phyloP scores from a whole-genome alignment of 2,113 vertebrate species.

The Notechis scutatus region DNA sequence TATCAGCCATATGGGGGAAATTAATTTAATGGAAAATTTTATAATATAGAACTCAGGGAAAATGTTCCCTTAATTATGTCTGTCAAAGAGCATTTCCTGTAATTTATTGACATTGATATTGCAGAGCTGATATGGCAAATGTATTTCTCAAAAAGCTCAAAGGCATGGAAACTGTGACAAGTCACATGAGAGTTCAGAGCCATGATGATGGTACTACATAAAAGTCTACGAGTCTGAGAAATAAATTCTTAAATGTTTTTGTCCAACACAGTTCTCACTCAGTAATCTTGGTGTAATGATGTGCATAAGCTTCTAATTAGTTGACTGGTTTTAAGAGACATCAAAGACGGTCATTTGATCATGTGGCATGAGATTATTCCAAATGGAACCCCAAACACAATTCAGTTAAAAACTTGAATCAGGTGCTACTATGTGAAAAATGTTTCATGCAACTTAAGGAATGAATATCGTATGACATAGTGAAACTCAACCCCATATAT shows the following conservation, averaged over 20 bases:
- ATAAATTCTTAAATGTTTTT: not conserved
- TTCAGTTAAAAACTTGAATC: not conserved
- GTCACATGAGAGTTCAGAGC: not conserved
- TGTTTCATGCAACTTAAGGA: not conserved
- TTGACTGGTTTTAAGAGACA: not conserved
- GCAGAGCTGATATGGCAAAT: not conserved
- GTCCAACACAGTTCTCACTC: not conserved
- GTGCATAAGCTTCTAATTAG: not conserved
- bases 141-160: not conserved
- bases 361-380: not conserved
- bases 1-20: not conserved
- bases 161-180: not conserved
- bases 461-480: not conserved
- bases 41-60: not conserved
- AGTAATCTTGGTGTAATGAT: not conserved
- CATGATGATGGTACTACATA: not conserved
- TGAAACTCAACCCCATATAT: not conserved
- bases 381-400: constrained; percentile 13
- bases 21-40: not conserved
- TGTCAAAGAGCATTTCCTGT: not conserved
- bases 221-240: not conserved
- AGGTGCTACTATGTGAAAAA: not conserved
- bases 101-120: not conserved
- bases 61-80: not conserved
- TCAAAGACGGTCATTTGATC: not conserved